Percentiles rank a stretch among this genome's conserved stretches.
Conservation (phyloP, 2,113 vertebrate species). For the Larimichthys polyactis region DNA sequence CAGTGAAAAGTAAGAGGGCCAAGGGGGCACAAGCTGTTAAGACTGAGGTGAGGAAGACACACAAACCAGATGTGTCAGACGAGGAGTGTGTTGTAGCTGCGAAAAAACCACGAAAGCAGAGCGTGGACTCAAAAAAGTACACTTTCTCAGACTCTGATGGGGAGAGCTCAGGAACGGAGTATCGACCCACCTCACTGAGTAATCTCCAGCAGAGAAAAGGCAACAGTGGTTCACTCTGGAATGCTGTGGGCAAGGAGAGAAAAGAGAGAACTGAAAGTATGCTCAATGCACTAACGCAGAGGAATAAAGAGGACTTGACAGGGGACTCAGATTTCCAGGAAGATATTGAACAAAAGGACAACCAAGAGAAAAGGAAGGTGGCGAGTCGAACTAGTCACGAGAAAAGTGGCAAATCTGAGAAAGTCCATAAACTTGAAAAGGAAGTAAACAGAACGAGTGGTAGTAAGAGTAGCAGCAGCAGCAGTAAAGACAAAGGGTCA, state of each 20-base stretch:
- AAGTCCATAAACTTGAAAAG: constrained; percentile 66
- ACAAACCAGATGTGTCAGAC: constrained; percentile 69
- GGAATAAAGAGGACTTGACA: constrained; percentile 46
- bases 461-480: constrained; percentile 65
- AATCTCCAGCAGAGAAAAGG: constrained; percentile 74
- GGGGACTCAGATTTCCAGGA: constrained; percentile 60
- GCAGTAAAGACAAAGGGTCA: constrained; percentile 61
- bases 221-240: constrained; percentile 26
- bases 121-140: constrained; percentile 74
- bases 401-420: constrained; percentile 72
- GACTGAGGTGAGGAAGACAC: constrained; percentile 51
- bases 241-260: constrained; percentile 30
- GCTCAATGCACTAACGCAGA: constrained; percentile 76
- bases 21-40: constrained; percentile 36
- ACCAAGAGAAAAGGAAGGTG: constrained; percentile 69
- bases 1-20: constrained; percentile 84
- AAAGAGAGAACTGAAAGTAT: constrained; percentile 56
- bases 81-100: constrained; percentile 80
- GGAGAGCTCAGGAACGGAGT: constrained; percentile 82
- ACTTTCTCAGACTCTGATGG: constrained; percentile 92
- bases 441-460: constrained; percentile 48
- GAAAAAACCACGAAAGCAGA: constrained; percentile 81
- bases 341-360: constrained; percentile 25
- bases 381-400: constrained; percentile 32
- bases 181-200: constrained; percentile 69